Evolutionary conservation across 2,888 invertebrate genomes (phyloP), one percentile per base, ranked within the genome.

Genomic region (Platypus cylindrus): DNA sequence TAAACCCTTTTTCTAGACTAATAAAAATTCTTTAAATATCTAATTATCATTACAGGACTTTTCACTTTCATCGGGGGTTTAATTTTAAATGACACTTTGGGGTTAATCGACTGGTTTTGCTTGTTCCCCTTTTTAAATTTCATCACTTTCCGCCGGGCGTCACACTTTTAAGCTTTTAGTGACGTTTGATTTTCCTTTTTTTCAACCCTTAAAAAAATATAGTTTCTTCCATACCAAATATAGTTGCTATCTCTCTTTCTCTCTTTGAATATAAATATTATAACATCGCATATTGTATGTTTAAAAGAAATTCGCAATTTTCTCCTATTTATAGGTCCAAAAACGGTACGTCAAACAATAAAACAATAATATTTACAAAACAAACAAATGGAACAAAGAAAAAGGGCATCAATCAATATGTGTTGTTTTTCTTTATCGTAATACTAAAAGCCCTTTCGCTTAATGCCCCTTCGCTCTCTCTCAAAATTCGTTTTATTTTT

Each of bases 1-100:
- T 35, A 42, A 34, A 42, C 37, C 43, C 43, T 30, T 37, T 40
- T 38, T 40, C 36, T 34, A 39, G 44, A 36, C 41, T 41, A 44
- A 41, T 44, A 48, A 48, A 48, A 50, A 47, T 48, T 46, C 49
- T 50, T 45, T 47, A 45, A 47, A 50, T 50, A 50, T 47, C 47
- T 48, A 48, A 51, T 51, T 49, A 49, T 50, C 49, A 45, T 48
- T 46, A 48, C 50, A 50, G 46, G 48, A 48, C 45, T 50, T 50
- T 51, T 48, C 51, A 50, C 51, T 51, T 50, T 46, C 46, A 46
- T 45, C 47, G 46, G 44, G 41, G 46, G 41, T 48, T 47, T 48
- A 45, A 48, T 46, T 48, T 45, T 45, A 48, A 44, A 48, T 44
- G 41, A 38, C 45, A 41, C 41, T 45, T 43, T 43, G 41, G 42